These are phyloP conservation scores for Sphaeridia pumilis DNA, from an alignment of 2,888 invertebrate species.

Conservation along the genomic window DNA sequence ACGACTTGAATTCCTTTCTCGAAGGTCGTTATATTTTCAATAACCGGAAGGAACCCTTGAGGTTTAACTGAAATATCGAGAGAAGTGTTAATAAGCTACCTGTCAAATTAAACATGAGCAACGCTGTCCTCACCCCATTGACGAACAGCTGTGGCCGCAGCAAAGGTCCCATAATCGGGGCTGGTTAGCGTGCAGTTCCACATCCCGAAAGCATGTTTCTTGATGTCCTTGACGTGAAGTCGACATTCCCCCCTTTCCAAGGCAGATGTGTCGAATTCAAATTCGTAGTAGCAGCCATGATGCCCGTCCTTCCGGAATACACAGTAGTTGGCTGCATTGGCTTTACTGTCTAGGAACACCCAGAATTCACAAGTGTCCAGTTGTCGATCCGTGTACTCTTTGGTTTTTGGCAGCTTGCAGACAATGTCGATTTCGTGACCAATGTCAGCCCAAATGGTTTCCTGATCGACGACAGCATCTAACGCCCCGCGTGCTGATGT, in stretches of 20 bases:
- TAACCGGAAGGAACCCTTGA: conserved; percentile 1
- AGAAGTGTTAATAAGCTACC: not conserved
- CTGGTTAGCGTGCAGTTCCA: conserved; percentile 10
- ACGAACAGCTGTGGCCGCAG: not conserved
- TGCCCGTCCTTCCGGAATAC: too few relatives aligned
- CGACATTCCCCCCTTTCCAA: conserved; percentile 10
- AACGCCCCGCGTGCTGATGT: too few relatives aligned
- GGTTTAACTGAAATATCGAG: not conserved
- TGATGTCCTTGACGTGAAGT: not conserved
- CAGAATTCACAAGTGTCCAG: too few relatives aligned
- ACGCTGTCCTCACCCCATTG: not conserved
- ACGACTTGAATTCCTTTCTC: not conserved
- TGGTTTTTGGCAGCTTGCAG: too few relatives aligned
- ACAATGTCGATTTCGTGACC: too few relatives aligned
- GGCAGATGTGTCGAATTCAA: too few relatives aligned
- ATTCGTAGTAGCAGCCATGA: too few relatives aligned
- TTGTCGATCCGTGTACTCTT: too few relatives aligned
- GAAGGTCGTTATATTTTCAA: not conserved
- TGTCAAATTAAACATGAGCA: not conserved
- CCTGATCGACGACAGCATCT: too few relatives aligned
- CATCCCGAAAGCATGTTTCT: conserved; percentile 1
- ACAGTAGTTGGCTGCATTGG: too few relatives aligned
- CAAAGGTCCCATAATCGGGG: not conserved
- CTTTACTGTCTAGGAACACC: too few relatives aligned
- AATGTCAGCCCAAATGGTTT: too few relatives aligned